Evolutionary conservation across 2,888 invertebrate genomes (phyloP).

Genomic region (Cryptocheilus praepositus): DNA sequence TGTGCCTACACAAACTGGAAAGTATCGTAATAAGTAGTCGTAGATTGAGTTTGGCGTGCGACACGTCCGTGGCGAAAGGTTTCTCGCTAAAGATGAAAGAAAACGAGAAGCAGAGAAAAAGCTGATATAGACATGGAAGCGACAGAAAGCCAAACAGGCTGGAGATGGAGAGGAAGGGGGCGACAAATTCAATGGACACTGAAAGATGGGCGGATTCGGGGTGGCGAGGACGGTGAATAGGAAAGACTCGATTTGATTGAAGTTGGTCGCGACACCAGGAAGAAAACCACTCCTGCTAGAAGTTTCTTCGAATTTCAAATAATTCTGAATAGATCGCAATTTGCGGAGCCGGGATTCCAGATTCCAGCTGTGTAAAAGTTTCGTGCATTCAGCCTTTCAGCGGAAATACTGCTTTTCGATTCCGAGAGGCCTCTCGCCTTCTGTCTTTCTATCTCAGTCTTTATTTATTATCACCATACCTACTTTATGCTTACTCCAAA

Average conservation of each 20-base stretch:
- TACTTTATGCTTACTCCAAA: too few relatives aligned
- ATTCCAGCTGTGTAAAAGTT: constrained; percentile 51
- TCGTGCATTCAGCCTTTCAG: constrained; percentile 39
- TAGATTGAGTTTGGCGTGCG: constrained; percentile 52
- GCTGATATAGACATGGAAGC: too few relatives aligned
- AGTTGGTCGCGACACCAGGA: constrained; percentile 60
- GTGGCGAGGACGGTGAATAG: constrained; percentile 49
- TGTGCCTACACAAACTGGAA: too few relatives aligned
- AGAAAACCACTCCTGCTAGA: constrained; percentile 55
- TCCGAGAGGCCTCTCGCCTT: constrained; percentile 3
- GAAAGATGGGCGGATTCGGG: constrained; percentile 32
- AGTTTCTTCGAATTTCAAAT: constrained; percentile 69
- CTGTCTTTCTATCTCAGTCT: not conserved
- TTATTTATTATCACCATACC: not conserved
- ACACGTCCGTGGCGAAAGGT: constrained; percentile 17
- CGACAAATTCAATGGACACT: constrained; percentile 8
- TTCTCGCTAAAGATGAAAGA: not conserved
- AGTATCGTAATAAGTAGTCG: constrained; percentile 46
- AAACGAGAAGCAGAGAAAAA: not conserved
- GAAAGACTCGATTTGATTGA: constrained; percentile 67
- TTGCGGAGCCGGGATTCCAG: constrained; percentile 60
- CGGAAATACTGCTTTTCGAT: not conserved
- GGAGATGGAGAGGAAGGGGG: constrained; percentile 6
- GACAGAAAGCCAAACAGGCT: constrained; percentile 8
- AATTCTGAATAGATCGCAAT: constrained; percentile 70